Conservation (phyloP, 2,888 invertebrate species). For the Mythimna albipuncta region DNA sequence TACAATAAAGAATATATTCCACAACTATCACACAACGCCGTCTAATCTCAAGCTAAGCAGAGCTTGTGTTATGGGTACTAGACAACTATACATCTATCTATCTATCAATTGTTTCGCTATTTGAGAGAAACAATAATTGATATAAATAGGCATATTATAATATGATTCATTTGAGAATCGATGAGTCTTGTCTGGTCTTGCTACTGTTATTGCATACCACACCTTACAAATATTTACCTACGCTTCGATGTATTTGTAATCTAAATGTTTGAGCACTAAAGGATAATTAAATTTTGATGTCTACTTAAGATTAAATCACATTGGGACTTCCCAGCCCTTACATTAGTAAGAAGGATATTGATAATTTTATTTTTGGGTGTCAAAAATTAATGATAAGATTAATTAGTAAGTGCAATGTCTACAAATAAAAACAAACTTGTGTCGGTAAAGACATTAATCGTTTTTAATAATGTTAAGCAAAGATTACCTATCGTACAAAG, state of each 20-base stretch:
- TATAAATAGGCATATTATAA: too few relatives aligned
- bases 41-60: too few relatives aligned
- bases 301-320: constrained; percentile 17
- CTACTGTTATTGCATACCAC: neutral
- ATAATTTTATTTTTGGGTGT: constrained; percentile 12
- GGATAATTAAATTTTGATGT: constrained; percentile 22
- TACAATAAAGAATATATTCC: too few relatives aligned
- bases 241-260: neutral
- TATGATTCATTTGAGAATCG: neutral
- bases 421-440: neutral
- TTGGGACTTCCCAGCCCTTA: constrained; percentile 21
- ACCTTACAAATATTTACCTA: neutral
- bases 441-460: neutral
- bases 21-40: too few relatives aligned
- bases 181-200: neutral
- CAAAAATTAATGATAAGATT: constrained; percentile 24
- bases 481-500: neutral
- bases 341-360: neutral
- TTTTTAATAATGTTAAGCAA: neutral
- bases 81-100: too few relatives aligned
- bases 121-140: too few relatives aligned
- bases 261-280: neutral
- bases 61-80: too few relatives aligned
- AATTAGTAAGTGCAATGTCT: neutral
- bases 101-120: too few relatives aligned